These are phyloP conservation scores for Scelioninae gen. 2 DNA, from an alignment of 2,888 invertebrate genomes.

Conservation along the genomic window DNA sequence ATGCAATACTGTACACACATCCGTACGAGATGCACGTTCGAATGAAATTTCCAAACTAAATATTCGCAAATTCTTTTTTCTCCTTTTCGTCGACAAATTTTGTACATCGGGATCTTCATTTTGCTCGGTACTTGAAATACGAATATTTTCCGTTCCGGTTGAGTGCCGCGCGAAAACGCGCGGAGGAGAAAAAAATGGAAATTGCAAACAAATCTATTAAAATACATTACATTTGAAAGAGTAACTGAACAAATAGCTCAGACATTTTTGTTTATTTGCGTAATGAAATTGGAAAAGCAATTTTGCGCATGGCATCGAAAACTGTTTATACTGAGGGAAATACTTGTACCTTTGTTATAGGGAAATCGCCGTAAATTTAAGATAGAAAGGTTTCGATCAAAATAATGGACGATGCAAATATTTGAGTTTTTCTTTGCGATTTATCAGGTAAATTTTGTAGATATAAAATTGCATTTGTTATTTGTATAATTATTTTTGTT, in stretches of 20 bases:
- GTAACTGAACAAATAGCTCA: neutral
- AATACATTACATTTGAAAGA: neutral
- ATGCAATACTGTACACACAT: conserved; percentile 53
- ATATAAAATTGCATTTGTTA: no score
- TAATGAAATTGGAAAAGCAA: neutral
- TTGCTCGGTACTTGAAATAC: conserved; percentile 8
- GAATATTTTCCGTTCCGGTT: conserved; percentile 4
- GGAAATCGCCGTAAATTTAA: no score
- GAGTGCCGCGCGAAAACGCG: neutral
- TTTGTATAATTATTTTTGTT: no score
- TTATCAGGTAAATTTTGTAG: no score
- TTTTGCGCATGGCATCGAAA: no score
- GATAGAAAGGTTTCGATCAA: no score
- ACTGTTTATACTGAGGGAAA: no score
- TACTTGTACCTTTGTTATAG: no score
- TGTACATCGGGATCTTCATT: conserved; percentile 13
- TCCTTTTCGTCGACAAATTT: conserved; percentile 32
- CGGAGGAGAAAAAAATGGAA: conserved; percentile 1
- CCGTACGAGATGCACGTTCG: conserved; percentile 26
- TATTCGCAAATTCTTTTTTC: conserved; percentile 42
- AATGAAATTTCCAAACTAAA: conserved; percentile 45
- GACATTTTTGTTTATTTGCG: neutral
- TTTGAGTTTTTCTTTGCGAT: no score
- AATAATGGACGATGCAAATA: no score
- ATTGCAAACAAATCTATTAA: neutral